Evolutionary conservation across 2,888 invertebrate species (phyloP).

Genomic region (Pristionchus entomophagus): DNA sequence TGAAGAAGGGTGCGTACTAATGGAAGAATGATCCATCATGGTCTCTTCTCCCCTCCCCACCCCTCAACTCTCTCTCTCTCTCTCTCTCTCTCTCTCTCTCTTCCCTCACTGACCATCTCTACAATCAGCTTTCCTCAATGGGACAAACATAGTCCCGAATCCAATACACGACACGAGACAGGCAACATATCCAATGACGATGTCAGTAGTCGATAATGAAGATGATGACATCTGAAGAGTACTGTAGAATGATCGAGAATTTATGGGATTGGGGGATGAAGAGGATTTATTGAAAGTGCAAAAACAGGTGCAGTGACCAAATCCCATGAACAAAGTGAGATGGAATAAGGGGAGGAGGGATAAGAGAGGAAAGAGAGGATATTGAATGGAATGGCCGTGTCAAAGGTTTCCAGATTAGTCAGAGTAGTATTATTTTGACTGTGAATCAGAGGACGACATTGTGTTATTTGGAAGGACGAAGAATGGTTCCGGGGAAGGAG

Average conservation of each 20-base stretch:
- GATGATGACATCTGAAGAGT: neutral
- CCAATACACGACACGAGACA: conserved; percentile 66
- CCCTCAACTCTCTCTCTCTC: too few relatives aligned
- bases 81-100: too few relatives aligned
- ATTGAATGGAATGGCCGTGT: neutral
- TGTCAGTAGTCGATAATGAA: conserved; percentile 20
- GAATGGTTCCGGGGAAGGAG: conserved; percentile 29
- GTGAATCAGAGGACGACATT: neutral
- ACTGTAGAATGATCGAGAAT: neutral
- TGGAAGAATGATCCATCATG: too few relatives aligned
- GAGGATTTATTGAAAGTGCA: neutral
- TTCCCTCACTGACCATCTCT: conserved; percentile 62
- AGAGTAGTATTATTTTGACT: conserved; percentile 32
- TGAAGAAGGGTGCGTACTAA: too few relatives aligned
- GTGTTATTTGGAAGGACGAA: neutral
- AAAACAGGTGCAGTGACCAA: neutral
- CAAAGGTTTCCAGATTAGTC: conserved; percentile 14
- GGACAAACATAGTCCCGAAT: conserved; percentile 73
- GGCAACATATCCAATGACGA: conserved; percentile 64
- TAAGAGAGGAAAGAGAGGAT: neutral
- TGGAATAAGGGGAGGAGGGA: neutral
- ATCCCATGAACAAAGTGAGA: neutral
- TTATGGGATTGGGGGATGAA: neutral
- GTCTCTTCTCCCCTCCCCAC: too few relatives aligned
- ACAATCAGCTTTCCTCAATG: conserved; percentile 63